A percentile compares a stretch with the other conserved stretches of the same genome.
These are phyloP conservation scores for Tarsius wallacei DNA, from an alignment of 2,797 vertebrate genomes.

Conservation along the genomic window DNA sequence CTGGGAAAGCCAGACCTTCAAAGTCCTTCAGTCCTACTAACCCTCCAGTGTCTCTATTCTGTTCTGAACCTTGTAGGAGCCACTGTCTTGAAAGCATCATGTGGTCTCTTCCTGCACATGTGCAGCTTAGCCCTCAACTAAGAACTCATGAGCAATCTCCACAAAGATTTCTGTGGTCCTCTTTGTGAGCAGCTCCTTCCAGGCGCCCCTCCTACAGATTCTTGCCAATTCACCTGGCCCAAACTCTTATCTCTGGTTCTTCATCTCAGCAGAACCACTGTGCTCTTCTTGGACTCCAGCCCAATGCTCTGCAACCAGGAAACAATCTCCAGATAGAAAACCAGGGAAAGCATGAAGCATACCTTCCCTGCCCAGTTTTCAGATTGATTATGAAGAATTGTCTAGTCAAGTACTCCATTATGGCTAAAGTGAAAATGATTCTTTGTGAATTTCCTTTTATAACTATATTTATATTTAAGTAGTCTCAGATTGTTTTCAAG, in stretches of 20 bases:
- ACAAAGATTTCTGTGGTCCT: background rate
- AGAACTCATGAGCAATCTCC: background rate
- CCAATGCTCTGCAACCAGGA: background rate
- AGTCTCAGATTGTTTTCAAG: background rate
- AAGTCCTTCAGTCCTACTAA: background rate
- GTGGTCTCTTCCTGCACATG: background rate
- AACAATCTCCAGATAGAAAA: background rate
- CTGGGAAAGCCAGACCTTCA: background rate
- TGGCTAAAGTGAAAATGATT: background rate
- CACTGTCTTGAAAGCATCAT: background rate
- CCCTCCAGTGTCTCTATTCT: background rate
- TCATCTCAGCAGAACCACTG: background rate
- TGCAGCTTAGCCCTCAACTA: background rate
- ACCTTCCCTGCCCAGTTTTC: background rate
- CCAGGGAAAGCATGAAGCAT: background rate
- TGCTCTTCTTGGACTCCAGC: background rate
- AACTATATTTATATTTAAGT: background rate
- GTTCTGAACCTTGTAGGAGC: background rate
- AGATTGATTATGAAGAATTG: background rate
- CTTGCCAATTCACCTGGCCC: background rate
- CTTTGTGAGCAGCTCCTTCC: background rate
- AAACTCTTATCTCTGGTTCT: background rate
- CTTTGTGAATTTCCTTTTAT: slow-evolving; percentile 20
- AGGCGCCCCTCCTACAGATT: background rate
- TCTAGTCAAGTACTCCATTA: background rate